Evolutionary conservation across 2,888 invertebrate species (phyloP).

Genomic region (Drosophila suboccidentalis): DNA sequence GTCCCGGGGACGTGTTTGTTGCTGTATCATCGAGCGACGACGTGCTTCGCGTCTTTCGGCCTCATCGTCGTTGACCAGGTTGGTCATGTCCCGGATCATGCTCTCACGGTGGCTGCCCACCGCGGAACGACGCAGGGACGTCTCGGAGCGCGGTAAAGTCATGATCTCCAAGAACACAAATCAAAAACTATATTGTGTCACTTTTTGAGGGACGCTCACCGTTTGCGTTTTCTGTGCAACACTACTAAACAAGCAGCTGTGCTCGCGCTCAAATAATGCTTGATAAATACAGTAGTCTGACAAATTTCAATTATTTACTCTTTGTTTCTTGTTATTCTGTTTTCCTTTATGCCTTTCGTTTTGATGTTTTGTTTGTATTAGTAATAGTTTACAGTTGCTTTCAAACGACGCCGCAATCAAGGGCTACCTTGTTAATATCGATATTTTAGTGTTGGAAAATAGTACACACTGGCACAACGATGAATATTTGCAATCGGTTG

Average conservation of each 20-base stretch:
- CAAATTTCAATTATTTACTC: slow-evolving; percentile 27
- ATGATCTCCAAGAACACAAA: slow-evolving; percentile 53
- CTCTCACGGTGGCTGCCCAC: slow-evolving; percentile 76
- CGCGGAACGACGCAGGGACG: slow-evolving; percentile 83
- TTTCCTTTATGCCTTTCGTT: slow-evolving; percentile 50
- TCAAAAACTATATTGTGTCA: slow-evolving; percentile 11
- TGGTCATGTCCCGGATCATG: slow-evolving; percentile 50
- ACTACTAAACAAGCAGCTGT: slow-evolving; percentile 14
- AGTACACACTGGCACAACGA: too few relatives aligned
- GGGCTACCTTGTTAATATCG: slow-evolving; percentile 48
- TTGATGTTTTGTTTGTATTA: slow-evolving; percentile 57
- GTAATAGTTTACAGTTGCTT: slow-evolving; percentile 79
- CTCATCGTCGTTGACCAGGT: slow-evolving; percentile 87
- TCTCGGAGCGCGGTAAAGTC: slow-evolving; percentile 83
- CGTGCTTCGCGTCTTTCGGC: slow-evolving; percentile 87
- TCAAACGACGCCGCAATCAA: slow-evolving; percentile 74
- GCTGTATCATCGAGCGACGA: slow-evolving; percentile 71
- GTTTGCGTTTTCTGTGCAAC: slow-evolving; percentile 15
- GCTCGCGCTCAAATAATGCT: neutral
- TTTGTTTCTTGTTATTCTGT: slow-evolving; percentile 31
- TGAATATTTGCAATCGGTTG: neutral
- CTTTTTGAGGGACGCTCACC: slow-evolving; percentile 3
- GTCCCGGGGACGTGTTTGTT: slow-evolving; percentile 37
- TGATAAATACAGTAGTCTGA: neutral
- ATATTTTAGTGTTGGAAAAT: slow-evolving; percentile 54